phyloP scores from a whole-genome alignment of 2,888 invertebrate genomes.

The Dioctria linearis region DNA sequence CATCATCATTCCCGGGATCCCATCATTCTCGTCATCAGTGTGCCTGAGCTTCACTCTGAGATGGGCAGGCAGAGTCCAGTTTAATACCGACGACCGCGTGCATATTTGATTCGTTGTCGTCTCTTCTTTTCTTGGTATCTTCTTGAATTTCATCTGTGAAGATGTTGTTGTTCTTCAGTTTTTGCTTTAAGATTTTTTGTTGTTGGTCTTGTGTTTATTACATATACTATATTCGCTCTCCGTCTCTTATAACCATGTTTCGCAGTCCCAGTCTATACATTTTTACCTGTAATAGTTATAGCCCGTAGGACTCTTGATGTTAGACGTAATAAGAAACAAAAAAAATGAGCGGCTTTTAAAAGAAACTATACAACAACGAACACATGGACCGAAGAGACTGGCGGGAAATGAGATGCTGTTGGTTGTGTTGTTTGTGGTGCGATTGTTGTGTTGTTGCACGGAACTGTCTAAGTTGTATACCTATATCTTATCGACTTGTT shows the following conservation, averaged over 20 bases:
- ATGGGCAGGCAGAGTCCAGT: slow-evolving; percentile 50
- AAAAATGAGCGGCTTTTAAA: slow-evolving; percentile 9
- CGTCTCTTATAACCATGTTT: slow-evolving; percentile 29
- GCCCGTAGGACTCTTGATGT: not conserved
- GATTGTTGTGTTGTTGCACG: not conserved
- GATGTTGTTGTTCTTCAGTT: slow-evolving; percentile 48
- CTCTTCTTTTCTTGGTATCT: slow-evolving; percentile 51
- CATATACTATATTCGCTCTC: slow-evolving; percentile 32
- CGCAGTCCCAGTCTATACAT: slow-evolving; percentile 7
- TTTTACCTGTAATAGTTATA: not conserved
- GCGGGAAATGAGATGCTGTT: slow-evolving; percentile 48
- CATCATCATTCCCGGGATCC: slow-evolving; percentile 48
- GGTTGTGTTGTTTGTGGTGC: not conserved
- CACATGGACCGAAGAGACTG: slow-evolving; percentile 45
- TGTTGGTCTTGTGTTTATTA: slow-evolving; percentile 20
- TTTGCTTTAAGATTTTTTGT: not conserved
- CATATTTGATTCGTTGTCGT: slow-evolving; percentile 54
- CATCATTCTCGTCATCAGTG: slow-evolving; percentile 53
- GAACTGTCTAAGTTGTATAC: slow-evolving; percentile 9
- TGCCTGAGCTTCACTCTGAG: slow-evolving; percentile 39
- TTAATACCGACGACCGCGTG: slow-evolving; percentile 50
- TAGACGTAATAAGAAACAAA: slow-evolving; percentile 13
- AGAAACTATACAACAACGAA: slow-evolving; percentile 12
- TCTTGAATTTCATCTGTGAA: slow-evolving; percentile 54
- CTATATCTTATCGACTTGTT: slow-evolving; percentile 40